A percentile compares a stretch with the other conserved stretches of the same genome.
Conservation (phyloP, 2,797 vertebrate species). For the Channallabes apus region DNA sequence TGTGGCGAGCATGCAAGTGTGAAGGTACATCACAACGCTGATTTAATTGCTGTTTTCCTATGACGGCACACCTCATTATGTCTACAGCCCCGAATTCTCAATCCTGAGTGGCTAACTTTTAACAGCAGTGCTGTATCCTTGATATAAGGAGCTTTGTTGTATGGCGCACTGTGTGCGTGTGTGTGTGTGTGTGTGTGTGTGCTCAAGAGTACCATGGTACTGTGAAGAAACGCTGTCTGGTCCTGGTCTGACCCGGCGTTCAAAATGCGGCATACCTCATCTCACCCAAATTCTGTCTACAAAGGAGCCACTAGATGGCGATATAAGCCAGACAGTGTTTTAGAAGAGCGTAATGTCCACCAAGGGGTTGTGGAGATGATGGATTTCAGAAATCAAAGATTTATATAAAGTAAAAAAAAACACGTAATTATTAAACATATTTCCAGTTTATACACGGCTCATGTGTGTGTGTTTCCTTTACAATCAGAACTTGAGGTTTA, state of each 20-base stretch:
- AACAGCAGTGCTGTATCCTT: background rate
- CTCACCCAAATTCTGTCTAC: too few relatives aligned
- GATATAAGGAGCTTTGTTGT: background rate
- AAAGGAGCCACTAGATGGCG: conserved; percentile 5
- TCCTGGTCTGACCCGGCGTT: background rate
- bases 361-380: background rate
- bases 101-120: background rate
- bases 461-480: background rate
- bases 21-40: background rate
- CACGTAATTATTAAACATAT: background rate
- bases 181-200: too few relatives aligned
- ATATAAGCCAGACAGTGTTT: background rate
- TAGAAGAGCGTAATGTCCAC: background rate
- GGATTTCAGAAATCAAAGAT: background rate
- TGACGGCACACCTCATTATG: background rate
- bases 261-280: background rate
- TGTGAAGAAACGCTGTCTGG: background rate
- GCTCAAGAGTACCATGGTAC: background rate
- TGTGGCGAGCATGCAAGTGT: background rate
- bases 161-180: background rate
- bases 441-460: background rate
- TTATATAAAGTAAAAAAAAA: too few relatives aligned
- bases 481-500: background rate
- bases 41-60: too few relatives aligned
- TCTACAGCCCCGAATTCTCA: background rate